Conservation (phyloP, 2,888 invertebrate species). For the Hirudinaria manillensis region DNA sequence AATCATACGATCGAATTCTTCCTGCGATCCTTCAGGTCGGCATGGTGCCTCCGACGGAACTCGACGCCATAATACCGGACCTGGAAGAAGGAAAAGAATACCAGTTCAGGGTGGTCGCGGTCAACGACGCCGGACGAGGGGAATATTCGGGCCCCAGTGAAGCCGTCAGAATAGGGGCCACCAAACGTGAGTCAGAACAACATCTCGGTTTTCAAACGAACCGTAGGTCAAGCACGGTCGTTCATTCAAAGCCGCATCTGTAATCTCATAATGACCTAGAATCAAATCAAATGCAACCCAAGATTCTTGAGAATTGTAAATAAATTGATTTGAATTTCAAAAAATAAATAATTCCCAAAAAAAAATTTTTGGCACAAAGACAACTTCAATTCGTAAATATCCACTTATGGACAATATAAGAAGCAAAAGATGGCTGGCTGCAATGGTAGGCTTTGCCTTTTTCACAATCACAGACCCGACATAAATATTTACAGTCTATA, state of each 20-base stretch:
- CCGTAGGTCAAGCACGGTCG: too few relatives aligned
- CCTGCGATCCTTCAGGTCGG: constrained; percentile 24
- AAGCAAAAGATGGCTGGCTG: too few relatives aligned
- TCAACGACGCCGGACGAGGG: constrained; percentile 88
- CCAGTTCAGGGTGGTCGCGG: constrained; percentile 92
- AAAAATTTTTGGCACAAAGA: too few relatives aligned
- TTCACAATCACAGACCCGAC: too few relatives aligned
- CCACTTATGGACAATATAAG: too few relatives aligned
- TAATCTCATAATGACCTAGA: too few relatives aligned
- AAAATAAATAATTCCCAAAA: background rate
- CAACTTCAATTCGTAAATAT: too few relatives aligned
- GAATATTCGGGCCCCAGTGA: constrained; percentile 52
- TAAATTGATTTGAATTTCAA: background rate
- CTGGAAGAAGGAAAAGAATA: constrained; percentile 93
- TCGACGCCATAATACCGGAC: constrained; percentile 72
- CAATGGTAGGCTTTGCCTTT: too few relatives aligned
- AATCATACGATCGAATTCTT: too few relatives aligned
- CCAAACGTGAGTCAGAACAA: constrained; percentile 22
- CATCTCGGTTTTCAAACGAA: background rate
- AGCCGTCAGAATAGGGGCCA: constrained; percentile 25
- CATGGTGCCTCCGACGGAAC: constrained; percentile 34
- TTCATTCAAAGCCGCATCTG: too few relatives aligned
- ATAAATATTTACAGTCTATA: too few relatives aligned
- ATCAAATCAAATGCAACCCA: too few relatives aligned
- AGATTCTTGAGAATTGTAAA: background rate